A percentile compares a stretch with the other conserved stretches of the same genome.
These are phyloP conservation scores for Ovibos moschatus DNA, from an alignment of 2,113 vertebrate species.

Conservation along the genomic window DNA sequence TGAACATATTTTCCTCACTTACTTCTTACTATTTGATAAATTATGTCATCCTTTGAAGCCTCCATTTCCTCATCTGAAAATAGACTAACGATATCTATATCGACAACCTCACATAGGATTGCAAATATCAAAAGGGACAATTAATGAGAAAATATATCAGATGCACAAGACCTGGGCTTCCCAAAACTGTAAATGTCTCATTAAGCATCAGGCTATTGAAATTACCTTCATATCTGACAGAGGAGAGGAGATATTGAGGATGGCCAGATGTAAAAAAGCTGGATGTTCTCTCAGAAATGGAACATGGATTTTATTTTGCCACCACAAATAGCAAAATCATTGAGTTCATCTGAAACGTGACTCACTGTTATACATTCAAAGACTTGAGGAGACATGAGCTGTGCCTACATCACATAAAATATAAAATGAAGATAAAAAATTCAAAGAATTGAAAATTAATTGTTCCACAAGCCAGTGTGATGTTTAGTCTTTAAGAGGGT, in stretches of 20 bases:
- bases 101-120: not conserved
- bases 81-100: not conserved
- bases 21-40: not conserved
- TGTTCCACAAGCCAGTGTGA: not conserved
- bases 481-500: not conserved
- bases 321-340: not conserved
- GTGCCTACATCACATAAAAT: not conserved
- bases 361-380: not conserved
- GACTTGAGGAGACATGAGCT: not conserved
- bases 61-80: not conserved
- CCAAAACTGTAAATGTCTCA: not conserved
- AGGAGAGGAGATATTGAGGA: not conserved
- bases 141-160: not conserved
- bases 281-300: not conserved
- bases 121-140: not conserved
- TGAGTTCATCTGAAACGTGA: not conserved
- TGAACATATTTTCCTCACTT: not conserved
- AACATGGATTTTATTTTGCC: not conserved
- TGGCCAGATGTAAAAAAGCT: not conserved
- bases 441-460: not conserved
- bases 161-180: not conserved
- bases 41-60: not conserved
- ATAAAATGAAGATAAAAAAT: not conserved
- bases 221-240: not conserved
- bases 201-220: not conserved